These are phyloP conservation scores for Glyphotaelius pellucidus DNA, from an alignment of 2,888 invertebrate species.

Conservation along the genomic window DNA sequence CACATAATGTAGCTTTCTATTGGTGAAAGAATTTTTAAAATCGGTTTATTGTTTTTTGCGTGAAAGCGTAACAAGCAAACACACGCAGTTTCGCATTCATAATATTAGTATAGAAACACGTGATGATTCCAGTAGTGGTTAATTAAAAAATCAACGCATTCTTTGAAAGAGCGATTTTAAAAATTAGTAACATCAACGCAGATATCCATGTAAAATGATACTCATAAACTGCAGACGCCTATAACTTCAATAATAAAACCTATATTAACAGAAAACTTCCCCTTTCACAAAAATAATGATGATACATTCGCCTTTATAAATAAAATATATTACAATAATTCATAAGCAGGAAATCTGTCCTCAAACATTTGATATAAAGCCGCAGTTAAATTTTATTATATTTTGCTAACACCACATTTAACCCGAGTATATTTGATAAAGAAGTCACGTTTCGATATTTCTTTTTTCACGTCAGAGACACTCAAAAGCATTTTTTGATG, in stretches of 20 bases:
- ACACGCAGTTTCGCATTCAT: too few relatives aligned
- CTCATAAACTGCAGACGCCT: background rate
- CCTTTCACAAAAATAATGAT: background rate
- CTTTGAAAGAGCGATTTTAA: too few relatives aligned
- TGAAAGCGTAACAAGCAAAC: too few relatives aligned
- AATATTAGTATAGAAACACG: too few relatives aligned
- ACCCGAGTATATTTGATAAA: constrained; percentile 12
- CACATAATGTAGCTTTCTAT: too few relatives aligned
- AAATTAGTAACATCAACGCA: too few relatives aligned
- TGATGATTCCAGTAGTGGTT: too few relatives aligned
- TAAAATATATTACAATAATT: background rate
- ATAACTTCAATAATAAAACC: background rate
- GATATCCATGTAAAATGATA: background rate
- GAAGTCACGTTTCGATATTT: constrained; percentile 32
- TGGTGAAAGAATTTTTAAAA: too few relatives aligned
- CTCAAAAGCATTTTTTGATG: constrained; percentile 5
- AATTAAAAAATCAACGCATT: background rate
- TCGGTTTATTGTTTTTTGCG: too few relatives aligned
- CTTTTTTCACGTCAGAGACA: constrained; percentile 25
- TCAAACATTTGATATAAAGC: constrained; percentile 9
- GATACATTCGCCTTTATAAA: background rate
- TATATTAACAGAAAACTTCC: background rate
- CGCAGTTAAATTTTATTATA: constrained; percentile 29
- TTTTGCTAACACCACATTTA: constrained; percentile 4
- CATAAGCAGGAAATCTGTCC: background rate